Base-by-base conservation (phyloP, 2,888 invertebrate genomes). In the Philereme transversata region DNA sequence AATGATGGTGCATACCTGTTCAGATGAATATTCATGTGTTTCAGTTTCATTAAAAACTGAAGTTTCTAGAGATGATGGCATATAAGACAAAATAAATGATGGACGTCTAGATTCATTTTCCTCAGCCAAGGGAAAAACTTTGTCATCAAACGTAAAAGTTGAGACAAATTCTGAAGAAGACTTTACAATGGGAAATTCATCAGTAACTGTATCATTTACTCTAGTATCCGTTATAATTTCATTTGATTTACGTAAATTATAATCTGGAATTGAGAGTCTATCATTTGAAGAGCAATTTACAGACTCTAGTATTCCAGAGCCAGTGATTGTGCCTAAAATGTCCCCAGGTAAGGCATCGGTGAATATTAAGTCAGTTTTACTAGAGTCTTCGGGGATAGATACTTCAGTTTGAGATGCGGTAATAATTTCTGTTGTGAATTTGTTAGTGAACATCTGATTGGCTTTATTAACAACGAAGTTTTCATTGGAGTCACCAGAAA, bases 1-100 rank as follows among this genome's bases (percentile, higher is more conserved):
- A n/a, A 41, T 50, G 22, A 54, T 45, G 40, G 53, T 40, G 41
- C 59, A 59, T 4, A 54, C 9, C 35, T 49, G 41, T 45, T 45
- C 34, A 22, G 22, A 38, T 36, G 48, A 35, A 5, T 44, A 22
- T 36, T 53, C 45, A 34, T 7, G 11, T 11, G 40, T n/a, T 43
- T 49, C 40, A 5, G 48, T 34, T 49, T 57, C 49, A 53, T 51
- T 52, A 35, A 40, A 41, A 35, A 40, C 4, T 11, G 49, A 11
- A 38, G 40, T 49, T 45, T 56, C n/a, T 7, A 48, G 11, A 9
- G 40, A 4, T 45, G n/a, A 6, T n/a, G 44, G 9, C 5, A 11
- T 49, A 35, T 46, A 11, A 9, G 34, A 51, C 40, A 47, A 41
- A 33, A 40, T 49, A n/a, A 40, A 44, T 43, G 35, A 40, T 44